Percentiles rank a stretch among this genome's conserved stretches.
Evolutionary conservation across 2,113 vertebrate species (phyloP).

Genomic region (Neomonachus schauinslandi): DNA sequence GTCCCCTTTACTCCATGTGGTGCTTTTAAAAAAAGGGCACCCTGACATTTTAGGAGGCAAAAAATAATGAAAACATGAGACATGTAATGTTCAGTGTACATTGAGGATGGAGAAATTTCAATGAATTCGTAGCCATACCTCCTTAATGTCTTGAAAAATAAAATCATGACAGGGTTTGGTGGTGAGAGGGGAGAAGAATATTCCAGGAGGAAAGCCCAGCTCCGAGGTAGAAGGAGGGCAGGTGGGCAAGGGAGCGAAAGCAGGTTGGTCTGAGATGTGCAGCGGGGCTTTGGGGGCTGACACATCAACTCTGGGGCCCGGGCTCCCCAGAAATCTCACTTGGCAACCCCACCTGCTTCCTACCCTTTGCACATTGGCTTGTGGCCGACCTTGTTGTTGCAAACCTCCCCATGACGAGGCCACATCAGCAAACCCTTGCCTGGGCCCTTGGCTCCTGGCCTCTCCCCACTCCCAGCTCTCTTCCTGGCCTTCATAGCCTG

Average conservation of each 20-base stretch:
- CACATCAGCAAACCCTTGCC: neutral
- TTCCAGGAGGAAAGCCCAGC: neutral
- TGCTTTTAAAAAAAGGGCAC: neutral
- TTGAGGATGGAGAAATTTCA: neutral
- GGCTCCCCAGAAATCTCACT: neutral
- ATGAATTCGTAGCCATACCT: neutral
- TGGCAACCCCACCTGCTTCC: neutral
- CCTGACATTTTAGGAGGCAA: constrained; percentile 36
- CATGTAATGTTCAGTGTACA: neutral
- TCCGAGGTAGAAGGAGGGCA: neutral
- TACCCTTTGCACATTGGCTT: neutral
- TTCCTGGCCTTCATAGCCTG: neutral
- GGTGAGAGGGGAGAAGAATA: neutral
- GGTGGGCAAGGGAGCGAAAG: neutral
- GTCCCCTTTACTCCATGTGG: neutral
- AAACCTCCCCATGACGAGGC: neutral
- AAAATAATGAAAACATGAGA: neutral
- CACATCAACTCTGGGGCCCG: neutral
- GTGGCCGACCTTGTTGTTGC: neutral
- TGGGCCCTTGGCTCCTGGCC: neutral
- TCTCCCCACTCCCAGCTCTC: neutral
- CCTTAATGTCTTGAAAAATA: neutral
- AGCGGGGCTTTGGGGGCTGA: neutral
- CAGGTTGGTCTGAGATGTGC: neutral
- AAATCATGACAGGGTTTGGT: neutral